Percentiles rank a stretch among this genome's conserved stretches.
Conservation (phyloP, 1,140 invertebrate species). For the Drosophila serrata region DNA sequence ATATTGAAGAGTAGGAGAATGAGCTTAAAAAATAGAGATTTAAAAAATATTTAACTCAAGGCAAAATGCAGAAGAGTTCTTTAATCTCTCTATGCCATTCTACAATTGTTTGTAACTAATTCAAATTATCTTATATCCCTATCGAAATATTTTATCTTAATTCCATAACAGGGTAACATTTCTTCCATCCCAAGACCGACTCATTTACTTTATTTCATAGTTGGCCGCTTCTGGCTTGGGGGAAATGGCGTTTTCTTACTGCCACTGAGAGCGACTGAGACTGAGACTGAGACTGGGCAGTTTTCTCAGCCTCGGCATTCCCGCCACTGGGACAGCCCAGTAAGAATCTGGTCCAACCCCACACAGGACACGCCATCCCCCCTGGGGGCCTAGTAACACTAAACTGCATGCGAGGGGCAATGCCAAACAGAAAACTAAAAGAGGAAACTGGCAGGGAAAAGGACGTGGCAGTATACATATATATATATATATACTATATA, state of each 20-base stretch:
- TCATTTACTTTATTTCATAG: constrained; percentile 64
- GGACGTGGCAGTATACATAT: not conserved
- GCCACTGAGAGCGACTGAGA: constrained; percentile 41
- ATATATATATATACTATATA: not conserved
- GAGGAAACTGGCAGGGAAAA: constrained; percentile 6
- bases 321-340: constrained; percentile 19
- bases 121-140: not conserved
- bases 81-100: not conserved
- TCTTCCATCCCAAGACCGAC: not conserved
- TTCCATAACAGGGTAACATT: constrained; percentile 12
- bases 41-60: not conserved
- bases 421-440: constrained; percentile 49
- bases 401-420: constrained; percentile 65
- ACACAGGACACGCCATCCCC: constrained; percentile 2
- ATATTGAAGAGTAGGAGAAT: too few species aligned
- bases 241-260: constrained; percentile 67
- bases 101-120: not conserved
- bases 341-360: constrained; percentile 18
- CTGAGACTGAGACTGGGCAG: constrained; percentile 52
- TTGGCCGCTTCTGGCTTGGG: constrained; percentile 48
- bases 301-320: constrained; percentile 44
- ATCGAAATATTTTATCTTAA: not conserved
- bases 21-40: too few species aligned
- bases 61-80: not conserved
- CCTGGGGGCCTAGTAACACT: constrained; percentile 62